phyloP scores from a whole-genome alignment of 2,797 vertebrate species.

The Zalophus californianus region DNA sequence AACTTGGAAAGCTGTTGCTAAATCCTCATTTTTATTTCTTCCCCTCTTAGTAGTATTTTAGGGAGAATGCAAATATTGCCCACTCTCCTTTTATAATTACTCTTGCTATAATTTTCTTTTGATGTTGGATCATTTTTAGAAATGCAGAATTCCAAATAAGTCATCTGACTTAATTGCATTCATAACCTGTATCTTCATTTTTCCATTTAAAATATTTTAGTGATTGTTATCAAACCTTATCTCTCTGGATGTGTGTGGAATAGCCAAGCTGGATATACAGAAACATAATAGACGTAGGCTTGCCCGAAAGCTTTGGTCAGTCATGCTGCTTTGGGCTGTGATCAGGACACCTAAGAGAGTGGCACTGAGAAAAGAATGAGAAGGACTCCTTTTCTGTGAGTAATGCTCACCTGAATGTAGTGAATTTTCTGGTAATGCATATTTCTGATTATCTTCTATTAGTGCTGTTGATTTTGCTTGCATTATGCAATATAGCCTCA shows the following conservation, averaged over 20 bases:
- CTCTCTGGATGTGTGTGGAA: not conserved
- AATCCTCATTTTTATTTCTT: conserved; percentile 26
- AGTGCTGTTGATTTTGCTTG: not conserved
- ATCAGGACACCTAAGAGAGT: not conserved
- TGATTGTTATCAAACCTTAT: not conserved
- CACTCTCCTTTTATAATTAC: not conserved
- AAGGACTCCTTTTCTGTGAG: not conserved
- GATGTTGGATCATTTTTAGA: not conserved
- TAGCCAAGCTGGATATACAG: not conserved
- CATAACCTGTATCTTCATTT: not conserved
- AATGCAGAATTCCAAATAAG: not conserved
- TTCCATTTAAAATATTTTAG: not conserved
- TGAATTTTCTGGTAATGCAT: not conserved
- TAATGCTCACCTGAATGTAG: not conserved
- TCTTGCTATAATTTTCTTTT: conserved; percentile 27
- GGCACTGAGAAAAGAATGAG: not conserved
- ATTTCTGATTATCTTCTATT: not conserved
- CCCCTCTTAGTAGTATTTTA: not conserved
- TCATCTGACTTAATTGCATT: not conserved
- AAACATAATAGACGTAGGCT: not conserved
- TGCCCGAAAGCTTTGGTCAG: too few relatives aligned
- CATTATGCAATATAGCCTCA: rapidly evolving
- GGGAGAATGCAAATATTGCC: not conserved
- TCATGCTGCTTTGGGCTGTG: not conserved
- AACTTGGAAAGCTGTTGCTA: not conserved